These are phyloP conservation scores for Caerostris extrusa DNA, from an alignment of 1,140 invertebrate genomes.

Conservation along the genomic window DNA sequence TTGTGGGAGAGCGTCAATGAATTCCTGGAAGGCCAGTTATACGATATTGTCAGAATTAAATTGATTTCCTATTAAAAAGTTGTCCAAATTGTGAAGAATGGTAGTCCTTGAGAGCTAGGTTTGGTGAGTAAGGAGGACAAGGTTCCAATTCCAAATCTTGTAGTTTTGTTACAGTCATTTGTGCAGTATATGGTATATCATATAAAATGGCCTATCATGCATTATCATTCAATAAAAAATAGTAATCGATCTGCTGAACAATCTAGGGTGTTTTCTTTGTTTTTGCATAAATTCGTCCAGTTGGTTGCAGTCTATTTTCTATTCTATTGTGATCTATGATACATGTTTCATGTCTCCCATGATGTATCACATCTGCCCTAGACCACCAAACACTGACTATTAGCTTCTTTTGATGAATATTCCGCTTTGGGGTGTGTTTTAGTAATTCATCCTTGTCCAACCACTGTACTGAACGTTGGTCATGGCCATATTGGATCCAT, in stretches of 20 bases:
- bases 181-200: neutral
- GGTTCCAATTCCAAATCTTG: neutral
- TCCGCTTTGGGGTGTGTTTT: too few relatives aligned
- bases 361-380: too few relatives aligned
- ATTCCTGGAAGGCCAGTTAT: too few relatives aligned
- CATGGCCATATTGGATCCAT: too few relatives aligned
- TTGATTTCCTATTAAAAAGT: conserved; percentile 14
- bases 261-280: neutral
- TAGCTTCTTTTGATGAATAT: too few relatives aligned
- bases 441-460: too few relatives aligned
- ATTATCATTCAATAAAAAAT: neutral
- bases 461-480: too few relatives aligned
- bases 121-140: neutral
- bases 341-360: neutral
- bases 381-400: too few relatives aligned
- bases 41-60: neutral
- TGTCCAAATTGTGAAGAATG: conserved; percentile 11
- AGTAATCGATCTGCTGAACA: neutral
- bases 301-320: neutral
- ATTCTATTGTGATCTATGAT: neutral
- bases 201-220: too few relatives aligned
- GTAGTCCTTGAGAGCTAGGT: neutral
- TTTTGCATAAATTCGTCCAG: neutral
- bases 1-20: neutral
- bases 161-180: neutral